These are phyloP conservation scores for Tachysurus vachellii DNA, from an alignment of 2,113 vertebrate species.

Conservation along the genomic window DNA sequence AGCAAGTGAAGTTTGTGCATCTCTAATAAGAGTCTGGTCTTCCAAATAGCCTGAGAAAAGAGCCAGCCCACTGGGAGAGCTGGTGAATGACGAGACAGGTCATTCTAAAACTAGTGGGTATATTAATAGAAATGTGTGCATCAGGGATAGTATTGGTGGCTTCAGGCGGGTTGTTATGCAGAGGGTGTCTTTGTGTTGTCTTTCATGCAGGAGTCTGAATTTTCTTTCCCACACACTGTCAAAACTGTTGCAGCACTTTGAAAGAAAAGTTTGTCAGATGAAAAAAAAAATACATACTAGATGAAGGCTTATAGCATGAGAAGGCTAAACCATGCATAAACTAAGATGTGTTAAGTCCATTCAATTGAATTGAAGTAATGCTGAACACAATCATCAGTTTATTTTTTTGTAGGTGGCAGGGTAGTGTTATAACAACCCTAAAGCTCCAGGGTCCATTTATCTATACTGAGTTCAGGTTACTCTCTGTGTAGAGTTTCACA, in stretches of 20 bases:
- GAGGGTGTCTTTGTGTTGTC: background rate
- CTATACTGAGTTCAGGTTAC: background rate
- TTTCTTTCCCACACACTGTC: background rate
- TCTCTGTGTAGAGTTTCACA: background rate
- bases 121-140: conserved; percentile 44
- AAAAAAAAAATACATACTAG: background rate
- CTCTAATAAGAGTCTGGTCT: conserved; percentile 43
- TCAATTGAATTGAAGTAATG: background rate
- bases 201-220: background rate
- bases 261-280: background rate
- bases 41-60: conserved; percentile 46
- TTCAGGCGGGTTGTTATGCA: conserved; percentile 15
- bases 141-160: background rate
- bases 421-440: background rate
- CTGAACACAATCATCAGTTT: background rate
- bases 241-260: background rate
- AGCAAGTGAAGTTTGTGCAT: conserved; percentile 57
- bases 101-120: conserved; percentile 39
- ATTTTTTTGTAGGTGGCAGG: background rate
- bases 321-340: background rate
- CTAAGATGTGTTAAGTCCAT: background rate
- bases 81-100: conserved; percentile 37
- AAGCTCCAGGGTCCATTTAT: background rate
- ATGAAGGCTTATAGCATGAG: background rate
- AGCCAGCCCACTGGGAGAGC: conserved; percentile 37